phyloP scores from a whole-genome alignment of 2,113 vertebrate genomes.

The Chlorodrepanis virens region DNA sequence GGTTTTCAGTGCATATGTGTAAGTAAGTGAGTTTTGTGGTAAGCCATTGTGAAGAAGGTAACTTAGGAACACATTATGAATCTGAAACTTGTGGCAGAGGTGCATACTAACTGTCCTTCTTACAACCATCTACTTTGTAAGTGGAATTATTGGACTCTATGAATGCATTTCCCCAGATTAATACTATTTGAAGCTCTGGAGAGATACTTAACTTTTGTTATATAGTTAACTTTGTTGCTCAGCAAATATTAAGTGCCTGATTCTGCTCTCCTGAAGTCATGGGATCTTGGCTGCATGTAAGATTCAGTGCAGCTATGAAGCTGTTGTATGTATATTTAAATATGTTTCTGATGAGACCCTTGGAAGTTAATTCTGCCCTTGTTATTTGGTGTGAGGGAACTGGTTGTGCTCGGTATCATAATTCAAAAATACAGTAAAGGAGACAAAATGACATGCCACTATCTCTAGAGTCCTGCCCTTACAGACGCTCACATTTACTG shows the following conservation, averaged over 20 bases:
- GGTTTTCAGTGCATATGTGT: not conserved
- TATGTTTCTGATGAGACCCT: not conserved
- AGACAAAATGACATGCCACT: not conserved
- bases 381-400: not conserved
- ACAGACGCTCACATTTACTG: not conserved
- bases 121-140: not conserved
- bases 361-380: not conserved
- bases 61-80: not conserved
- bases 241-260: not conserved
- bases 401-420: not conserved
- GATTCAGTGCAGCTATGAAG: not conserved
- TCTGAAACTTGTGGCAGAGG: not conserved
- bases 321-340: not conserved
- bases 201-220: not conserved
- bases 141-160: not conserved
- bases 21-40: not conserved
- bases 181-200: not conserved
- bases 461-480: not conserved
- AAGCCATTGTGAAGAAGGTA: not conserved
- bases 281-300: not conserved
- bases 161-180: not conserved
- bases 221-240: not conserved
- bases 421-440: not conserved
- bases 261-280: not conserved
- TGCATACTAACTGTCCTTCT: not conserved